These are phyloP conservation scores for Zophobas atratus DNA, from an alignment of 1,140 invertebrate genomes.

Conservation along the genomic window DNA sequence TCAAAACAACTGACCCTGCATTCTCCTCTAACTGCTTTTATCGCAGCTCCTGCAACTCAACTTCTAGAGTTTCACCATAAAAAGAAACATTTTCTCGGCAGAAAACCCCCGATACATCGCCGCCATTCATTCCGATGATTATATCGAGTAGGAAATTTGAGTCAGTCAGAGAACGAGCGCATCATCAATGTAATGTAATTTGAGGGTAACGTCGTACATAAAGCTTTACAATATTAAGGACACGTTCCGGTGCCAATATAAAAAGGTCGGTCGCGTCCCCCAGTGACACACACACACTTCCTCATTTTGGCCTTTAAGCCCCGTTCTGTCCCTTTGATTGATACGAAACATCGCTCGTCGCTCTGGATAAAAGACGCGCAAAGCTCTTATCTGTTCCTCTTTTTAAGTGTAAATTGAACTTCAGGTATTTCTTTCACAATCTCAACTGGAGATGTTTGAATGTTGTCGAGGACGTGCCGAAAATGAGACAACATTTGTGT, in stretches of 20 bases:
- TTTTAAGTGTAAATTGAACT: conserved; percentile 64
- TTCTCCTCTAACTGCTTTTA: too few relatives aligned
- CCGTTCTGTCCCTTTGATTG: conserved; percentile 59
- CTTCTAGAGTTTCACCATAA: too few relatives aligned
- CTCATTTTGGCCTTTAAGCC: conserved; percentile 57
- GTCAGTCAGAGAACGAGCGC: conserved; percentile 40
- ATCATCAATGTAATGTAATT: conserved; percentile 45
- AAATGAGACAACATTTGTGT: conserved; percentile 48
- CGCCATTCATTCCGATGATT: conserved; percentile 24
- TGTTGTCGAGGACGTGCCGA: conserved; percentile 38
- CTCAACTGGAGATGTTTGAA: conserved; percentile 44
- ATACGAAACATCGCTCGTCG: conserved; percentile 58
- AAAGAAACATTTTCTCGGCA: too few relatives aligned
- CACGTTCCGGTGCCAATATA: conserved; percentile 52
- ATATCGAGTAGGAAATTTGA: conserved; percentile 46
- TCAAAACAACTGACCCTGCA: too few relatives aligned
- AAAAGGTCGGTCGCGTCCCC: conserved; percentile 52
- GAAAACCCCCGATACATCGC: too few relatives aligned
- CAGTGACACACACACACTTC: conserved; percentile 55
- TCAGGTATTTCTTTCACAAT: conserved; percentile 58
- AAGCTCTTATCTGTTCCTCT: conserved; percentile 57
- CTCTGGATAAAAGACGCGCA: conserved; percentile 57
- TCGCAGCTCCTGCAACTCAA: too few relatives aligned
- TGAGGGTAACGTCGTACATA: conserved; percentile 39
- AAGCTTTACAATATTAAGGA: conserved; percentile 52